Evolutionary conservation across 2,797 vertebrate genomes (phyloP).

Genomic region (Halcyon chelicuti): DNA sequence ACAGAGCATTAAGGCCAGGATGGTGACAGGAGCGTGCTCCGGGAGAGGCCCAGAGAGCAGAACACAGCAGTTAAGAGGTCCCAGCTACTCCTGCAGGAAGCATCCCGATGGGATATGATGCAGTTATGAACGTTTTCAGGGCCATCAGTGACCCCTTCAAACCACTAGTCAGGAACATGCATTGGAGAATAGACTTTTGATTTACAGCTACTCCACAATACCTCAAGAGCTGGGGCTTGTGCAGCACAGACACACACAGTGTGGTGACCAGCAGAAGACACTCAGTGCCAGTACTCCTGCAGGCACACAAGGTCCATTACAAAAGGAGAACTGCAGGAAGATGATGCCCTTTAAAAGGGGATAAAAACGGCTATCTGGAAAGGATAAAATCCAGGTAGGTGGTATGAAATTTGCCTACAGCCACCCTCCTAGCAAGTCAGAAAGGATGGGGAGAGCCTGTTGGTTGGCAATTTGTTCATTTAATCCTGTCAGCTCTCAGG

Average conservation of each 20-base stretch:
- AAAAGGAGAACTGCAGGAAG: not conserved
- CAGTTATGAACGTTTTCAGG: fast-evolving
- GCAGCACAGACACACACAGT: not conserved
- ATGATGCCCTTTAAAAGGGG: not conserved
- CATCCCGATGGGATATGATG: fast-evolving
- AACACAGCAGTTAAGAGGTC: not conserved
- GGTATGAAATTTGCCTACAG: not conserved
- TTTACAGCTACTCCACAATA: not conserved
- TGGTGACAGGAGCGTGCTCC: not conserved
- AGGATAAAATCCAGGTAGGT: not conserved
- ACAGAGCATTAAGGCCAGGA: not conserved
- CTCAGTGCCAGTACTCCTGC: fast-evolving
- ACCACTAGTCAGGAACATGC: not conserved
- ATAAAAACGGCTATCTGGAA: not conserved
- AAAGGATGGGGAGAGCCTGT: not conserved
- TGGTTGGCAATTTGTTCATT: not conserved
- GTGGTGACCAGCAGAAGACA: not conserved
- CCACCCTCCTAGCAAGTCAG: not conserved
- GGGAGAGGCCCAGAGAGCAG: not conserved
- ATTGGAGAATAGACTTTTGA: not conserved
- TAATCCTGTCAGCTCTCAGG: not conserved
- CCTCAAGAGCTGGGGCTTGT: not conserved
- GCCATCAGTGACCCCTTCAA: not conserved
- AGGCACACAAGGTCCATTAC: not conserved
- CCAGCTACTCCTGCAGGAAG: not conserved